phyloP scores from a whole-genome alignment of 2,113 vertebrate genomes.

The Megaceryle maxima region DNA sequence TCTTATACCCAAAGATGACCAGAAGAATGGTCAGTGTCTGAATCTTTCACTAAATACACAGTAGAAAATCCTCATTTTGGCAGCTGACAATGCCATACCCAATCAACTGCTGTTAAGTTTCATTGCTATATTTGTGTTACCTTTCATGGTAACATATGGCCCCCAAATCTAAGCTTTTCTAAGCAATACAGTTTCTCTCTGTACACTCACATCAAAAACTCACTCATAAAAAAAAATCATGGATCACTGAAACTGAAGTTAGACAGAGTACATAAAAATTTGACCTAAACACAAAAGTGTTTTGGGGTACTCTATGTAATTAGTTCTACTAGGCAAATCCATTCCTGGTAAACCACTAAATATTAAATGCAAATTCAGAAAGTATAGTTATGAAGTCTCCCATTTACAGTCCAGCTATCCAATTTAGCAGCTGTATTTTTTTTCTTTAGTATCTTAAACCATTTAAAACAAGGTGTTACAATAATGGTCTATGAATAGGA shows the following conservation, averaged over 20 bases:
- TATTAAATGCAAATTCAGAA: neutral
- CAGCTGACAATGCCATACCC: neutral
- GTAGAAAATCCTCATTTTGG: neutral
- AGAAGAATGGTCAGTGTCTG: neutral
- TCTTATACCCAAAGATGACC: neutral
- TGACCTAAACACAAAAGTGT: neutral
- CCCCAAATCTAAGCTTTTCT: neutral
- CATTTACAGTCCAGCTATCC: neutral
- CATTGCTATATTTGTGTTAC: rapidly evolving
- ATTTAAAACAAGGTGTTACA: neutral
- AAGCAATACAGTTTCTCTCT: neutral
- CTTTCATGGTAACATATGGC: rapidly evolving
- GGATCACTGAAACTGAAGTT: neutral
- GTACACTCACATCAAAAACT: neutral
- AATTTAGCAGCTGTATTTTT: neutral
- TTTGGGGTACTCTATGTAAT: neutral
- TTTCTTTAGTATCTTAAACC: neutral
- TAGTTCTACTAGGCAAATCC: neutral
- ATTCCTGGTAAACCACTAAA: neutral
- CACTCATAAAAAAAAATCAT: neutral
- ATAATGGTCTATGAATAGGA: neutral
- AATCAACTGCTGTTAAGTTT: neutral
- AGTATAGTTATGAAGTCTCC: neutral
- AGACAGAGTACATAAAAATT: neutral
- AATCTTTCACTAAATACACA: neutral